Evolutionary conservation across 2,888 invertebrate species (phyloP), one percentile per base, ranked within the genome.

Genomic region (Labia minor): DNA sequence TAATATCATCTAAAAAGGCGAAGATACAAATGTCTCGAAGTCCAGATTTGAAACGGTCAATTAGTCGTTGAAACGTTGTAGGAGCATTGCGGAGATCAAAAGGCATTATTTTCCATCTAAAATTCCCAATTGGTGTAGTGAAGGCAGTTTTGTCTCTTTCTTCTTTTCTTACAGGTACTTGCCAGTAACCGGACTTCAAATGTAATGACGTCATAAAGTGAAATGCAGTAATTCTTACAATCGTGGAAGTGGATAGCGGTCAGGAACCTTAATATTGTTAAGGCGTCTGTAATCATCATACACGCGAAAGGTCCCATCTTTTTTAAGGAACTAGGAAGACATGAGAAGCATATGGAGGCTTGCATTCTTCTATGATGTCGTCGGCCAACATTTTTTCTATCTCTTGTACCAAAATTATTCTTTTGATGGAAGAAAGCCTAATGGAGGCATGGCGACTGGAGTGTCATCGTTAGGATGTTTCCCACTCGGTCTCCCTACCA

Each of bases 321-420:
- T 71, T 67, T 77, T 78, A n/a, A 1, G 74, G 74, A 2, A 77
- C 74, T 63, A 77, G 67, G 0, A 77, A 71, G 0, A 72, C 73
- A 8, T 76, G 76, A 3, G 75, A 72, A 1, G 74, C 71, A 76
- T 76, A 77, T 1, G 75, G 73, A 0, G 75, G 76, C 66, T 76
- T 76, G 65, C n/a, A n/a, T n/a, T n/a, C n/a, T n/a, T n/a, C n/a
- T n/a, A n/a, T n/a, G n/a, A n/a, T n/a, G n/a, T n/a, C 74, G 2
- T 74, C 72, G 1, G 70, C 61, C 1, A 76, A 64, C 74, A 77
- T 73, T 62, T 70, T 68, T 8, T 73, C 72, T 0, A 77, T 64
- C 68, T 76, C 73, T 37, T 66, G 66, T 19, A 70, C 68, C 6
- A 76, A 67, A 2, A 70, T 66, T 61, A 70, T 67, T 21, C 70